Percentiles rank a stretch among this genome's conserved stretches.
Evolutionary conservation across 2,113 vertebrate species (phyloP).

Genomic region (Scophthalmus maximus): DNA sequence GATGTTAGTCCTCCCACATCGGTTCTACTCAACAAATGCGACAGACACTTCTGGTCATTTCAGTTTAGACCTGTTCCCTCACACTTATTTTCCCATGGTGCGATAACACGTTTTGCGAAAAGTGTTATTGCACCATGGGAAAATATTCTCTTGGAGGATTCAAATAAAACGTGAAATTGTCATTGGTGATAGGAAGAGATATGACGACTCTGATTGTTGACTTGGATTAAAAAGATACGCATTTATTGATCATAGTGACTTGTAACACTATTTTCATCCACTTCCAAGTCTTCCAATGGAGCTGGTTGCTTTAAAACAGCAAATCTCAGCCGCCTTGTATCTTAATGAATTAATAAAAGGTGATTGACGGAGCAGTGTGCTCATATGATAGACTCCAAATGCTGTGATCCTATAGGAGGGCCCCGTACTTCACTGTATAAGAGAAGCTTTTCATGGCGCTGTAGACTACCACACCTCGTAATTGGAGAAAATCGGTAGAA

Average conservation of each 20-base stretch:
- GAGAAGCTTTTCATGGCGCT: conserved; percentile 43
- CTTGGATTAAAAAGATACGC: conserved; percentile 17
- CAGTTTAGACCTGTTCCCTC: conserved; percentile 10
- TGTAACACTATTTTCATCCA: background rate
- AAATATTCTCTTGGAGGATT: conserved; percentile 25
- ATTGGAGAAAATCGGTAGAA: conserved; percentile 40
- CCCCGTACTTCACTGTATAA: conserved; percentile 3
- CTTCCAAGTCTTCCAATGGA: conserved; percentile 2
- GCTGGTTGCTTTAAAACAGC: background rate
- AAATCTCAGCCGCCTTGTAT: conserved; percentile 14
- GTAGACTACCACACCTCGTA: conserved; percentile 43
- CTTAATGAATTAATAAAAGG: conserved; percentile 43
- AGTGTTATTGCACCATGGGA: background rate
- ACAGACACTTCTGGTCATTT: too few species aligned
- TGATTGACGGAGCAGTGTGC: conserved; percentile 3
- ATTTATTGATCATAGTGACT: background rate
- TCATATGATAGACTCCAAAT: conserved; percentile 32
- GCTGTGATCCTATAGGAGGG: conserved; percentile 10
- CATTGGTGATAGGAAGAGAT: conserved; percentile 38
- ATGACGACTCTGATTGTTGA: background rate
- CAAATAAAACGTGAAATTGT: conserved; percentile 38
- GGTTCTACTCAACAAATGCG: conserved; percentile 28
- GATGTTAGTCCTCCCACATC: conserved; percentile 18
- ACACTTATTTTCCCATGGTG: too few species aligned
- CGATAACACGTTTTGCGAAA: too few species aligned